Evolutionary conservation across 2,888 invertebrate species (phyloP), one percentile per base, ranked within the genome.

Genomic region (Drosophila hawaiiensis): DNA sequence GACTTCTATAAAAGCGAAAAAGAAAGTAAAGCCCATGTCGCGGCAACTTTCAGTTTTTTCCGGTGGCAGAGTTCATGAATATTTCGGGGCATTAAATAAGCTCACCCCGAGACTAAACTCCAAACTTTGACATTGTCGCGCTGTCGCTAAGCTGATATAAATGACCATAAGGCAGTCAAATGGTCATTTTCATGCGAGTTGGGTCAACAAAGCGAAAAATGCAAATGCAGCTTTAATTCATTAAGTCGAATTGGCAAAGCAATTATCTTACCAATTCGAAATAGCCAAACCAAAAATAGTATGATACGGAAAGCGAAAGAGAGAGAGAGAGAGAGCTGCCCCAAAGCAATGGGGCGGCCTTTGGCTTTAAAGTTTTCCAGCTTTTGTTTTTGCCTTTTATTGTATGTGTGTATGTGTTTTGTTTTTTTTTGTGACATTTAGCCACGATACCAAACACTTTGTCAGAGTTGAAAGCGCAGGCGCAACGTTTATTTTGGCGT

Each of bases 211-310:
- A 73, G 66, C 81, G 67, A 79, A 77, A 81, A 73, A 81, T 81
- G 73, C 72, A 78, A 79, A 74, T 84, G 71, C 68, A 78, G 73
- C 82, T 72, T 82, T 68, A 72, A 76, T 84, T 84, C 84, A 82
- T 84, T 82, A 78, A 78, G 71, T 73, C 69, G 69, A 84, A 84
- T 82, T 84, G 85, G 82, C 82, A 74, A 82, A 82, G 84, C 76
- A 82, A 82, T 84, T 82, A 84, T 75, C 73, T 78, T 59, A 71
- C 61, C 71, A 70, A 73, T 70, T 73, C 62, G 56, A 73, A 62
- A 62, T 14, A 76, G 39, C 41, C 29, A 39, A 53, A 37, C 41
- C 33, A 61, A 53, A 62, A 25, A 47, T 55, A 55, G 39, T 47
- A 41, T 65, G 37, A 53, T 19, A 29, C 37, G 6, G 28, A 12